Conservation (phyloP, 2,888 invertebrate genomes). For the Creontiades dilutus region DNA sequence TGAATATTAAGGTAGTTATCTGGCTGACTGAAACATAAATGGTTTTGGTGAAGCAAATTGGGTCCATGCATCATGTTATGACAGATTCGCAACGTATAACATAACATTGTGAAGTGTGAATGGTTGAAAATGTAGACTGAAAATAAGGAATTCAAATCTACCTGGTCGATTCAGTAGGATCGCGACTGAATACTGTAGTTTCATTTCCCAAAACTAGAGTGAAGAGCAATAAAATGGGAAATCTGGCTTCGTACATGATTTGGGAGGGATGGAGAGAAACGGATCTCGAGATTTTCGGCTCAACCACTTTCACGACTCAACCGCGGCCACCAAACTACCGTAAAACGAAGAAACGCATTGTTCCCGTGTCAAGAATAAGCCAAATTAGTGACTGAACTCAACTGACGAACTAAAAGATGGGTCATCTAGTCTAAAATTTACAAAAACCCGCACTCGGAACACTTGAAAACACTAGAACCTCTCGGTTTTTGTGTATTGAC, state of each 20-base stretch:
- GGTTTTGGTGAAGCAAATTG: too few species aligned
- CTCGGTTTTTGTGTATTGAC: slow-evolving; percentile 63
- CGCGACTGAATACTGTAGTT: not conserved
- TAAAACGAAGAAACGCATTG: not conserved
- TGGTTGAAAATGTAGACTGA: not conserved
- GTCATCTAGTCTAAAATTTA: not conserved
- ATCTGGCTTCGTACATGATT: slow-evolving; percentile 4
- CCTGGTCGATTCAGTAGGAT: not conserved
- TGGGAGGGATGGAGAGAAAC: not conserved
- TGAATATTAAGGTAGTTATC: too few species aligned
- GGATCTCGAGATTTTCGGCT: not conserved
- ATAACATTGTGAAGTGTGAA: too few species aligned
- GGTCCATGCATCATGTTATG: too few species aligned
- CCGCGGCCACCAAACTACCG: not conserved
- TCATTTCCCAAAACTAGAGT: slow-evolving; percentile 44
- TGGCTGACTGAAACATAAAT: too few species aligned
- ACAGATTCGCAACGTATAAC: too few species aligned
- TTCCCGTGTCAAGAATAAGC: not conserved
- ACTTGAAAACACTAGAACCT: slow-evolving; percentile 55
- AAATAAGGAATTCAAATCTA: not conserved
- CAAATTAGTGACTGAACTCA: not conserved
- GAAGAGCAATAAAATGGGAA: slow-evolving; percentile 44
- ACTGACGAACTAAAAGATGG: not conserved
- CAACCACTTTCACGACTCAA: not conserved
- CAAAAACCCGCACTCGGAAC: not conserved